Conservation (phyloP, 2,113 vertebrate species). For the Piaya cayana region DNA sequence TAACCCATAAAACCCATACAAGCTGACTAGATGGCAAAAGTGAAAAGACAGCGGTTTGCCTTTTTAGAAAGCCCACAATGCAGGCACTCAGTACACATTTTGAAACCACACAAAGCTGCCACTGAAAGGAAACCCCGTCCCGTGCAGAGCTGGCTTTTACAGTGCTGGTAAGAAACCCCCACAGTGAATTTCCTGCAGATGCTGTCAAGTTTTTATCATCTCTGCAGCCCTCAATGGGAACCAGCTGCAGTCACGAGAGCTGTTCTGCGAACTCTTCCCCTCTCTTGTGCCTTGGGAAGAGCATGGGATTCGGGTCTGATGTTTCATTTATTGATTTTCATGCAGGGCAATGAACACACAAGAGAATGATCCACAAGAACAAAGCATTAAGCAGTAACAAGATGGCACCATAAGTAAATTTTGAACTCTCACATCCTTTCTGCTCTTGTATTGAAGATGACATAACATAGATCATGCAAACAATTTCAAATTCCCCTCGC, state of each 20-base stretch:
- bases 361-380: not conserved
- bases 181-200: not conserved
- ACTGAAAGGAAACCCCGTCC: not conserved
- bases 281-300: fast-evolving
- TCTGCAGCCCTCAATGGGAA: not conserved
- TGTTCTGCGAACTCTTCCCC: not conserved
- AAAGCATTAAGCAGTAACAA: not conserved
- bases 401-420: not conserved
- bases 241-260: not conserved
- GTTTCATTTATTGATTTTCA: not conserved
- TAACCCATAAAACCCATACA: not conserved
- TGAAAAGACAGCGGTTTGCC: not conserved
- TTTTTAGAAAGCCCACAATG: fast-evolving
- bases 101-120: not conserved
- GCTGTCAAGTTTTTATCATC: not conserved
- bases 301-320: not conserved
- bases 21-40: not conserved
- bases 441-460: not conserved
- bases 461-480: not conserved
- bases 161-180: not conserved
- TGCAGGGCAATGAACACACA: not conserved
- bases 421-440: not conserved
- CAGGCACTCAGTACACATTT: not conserved
- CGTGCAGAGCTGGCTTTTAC: not conserved
- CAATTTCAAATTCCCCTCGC: not conserved